Evolutionary conservation across 2,888 invertebrate species (phyloP), one percentile per base, ranked within the genome.

Genomic region (Phymatocera aterrima): DNA sequence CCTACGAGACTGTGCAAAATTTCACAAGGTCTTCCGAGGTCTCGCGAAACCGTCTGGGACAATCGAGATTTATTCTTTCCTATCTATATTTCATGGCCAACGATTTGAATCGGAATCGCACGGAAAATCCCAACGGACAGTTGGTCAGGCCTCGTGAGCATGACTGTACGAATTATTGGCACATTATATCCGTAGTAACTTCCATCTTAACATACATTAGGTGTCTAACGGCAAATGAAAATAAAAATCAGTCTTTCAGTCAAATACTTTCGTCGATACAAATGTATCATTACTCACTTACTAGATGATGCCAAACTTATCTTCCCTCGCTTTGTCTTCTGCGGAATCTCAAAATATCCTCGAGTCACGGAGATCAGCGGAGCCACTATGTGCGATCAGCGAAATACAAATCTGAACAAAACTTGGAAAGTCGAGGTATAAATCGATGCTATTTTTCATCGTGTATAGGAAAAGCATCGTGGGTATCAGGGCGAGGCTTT

Each of bases 81-180:
- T 57, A 31, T 72, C 51, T 72, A 72, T 72, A 72, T 72, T 72
- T 72, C 51, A 72, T 51, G 72, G 72, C 48, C 72, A 72, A 48
- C 72, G 72, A 72, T 72, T 72, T 72, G 51, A 72, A 72, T 72
- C 72, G 51, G 18, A 72, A 51, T 51, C 48, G 51, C 72, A 34
- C n/a, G 15, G 46, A 15, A 15, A 72, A 51, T 72, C 34, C 72
- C 34, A 34, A 8, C 31, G 72, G 72, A 51, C 34, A 31, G 72
- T 51, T 72, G 72, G 72, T 21, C 72, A 72, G 72, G 51, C 34
- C 51, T 18, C 34, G 72, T 34, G n/a, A 51, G 51, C 48, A 34
- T 72, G 34, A 31, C 18, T 2, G n/a, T n/a, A 51, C n/a, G 70
- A 46, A 70, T 70, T 72, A 72, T 72, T 72, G 10, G 15, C 8